Base-by-base conservation (phyloP, 2,888 invertebrate genomes). In the Ypsolopha scabrella region DNA sequence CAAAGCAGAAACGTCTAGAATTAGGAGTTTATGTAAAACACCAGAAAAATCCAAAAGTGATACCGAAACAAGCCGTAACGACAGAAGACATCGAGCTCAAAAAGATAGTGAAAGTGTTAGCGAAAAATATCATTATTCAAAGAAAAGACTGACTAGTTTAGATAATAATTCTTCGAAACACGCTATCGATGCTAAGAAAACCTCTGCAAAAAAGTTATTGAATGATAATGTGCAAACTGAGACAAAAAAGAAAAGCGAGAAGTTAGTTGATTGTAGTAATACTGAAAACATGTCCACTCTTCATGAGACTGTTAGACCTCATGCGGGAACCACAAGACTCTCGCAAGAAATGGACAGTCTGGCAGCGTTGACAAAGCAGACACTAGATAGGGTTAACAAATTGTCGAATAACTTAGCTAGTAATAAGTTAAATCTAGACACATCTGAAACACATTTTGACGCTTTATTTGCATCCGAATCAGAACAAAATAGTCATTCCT, bases 311-410 rank as follows among this genome's bases (percentile, higher is more conserved):
- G 73, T 82, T 58, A 76, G 80, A 70, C 75, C 81, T 58, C 83
- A 80, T 60, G 58, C 75, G 37, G 70, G 68, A 63, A 73, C 58
- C 57, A 79, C 80, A 58, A 78, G 86, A 70, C 78, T 86, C 67
- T 85, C 86, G 51, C 89, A 89, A 61, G 87, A 89, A 68, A 88
- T 91, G 82, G 90, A 91, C 61, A 90, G 88, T 64, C 78, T 91
- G 69, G 88, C 90, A 56, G 90, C 89, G 38, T 80, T 90, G 62
- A 91, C 91, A 51, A 88, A 88, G 72, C 89, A 90, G 64, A 90
- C 91, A 46, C 87, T 91, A 80, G 90, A 90, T 70, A 89, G 90
- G 67, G 90, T 91, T 64, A 90, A 91, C 72, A 88, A 87, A 77
- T 87, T 91, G 67, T 82, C 87, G 57, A 87, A 75, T 77, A 88